phyloP scores from a whole-genome alignment of 2,113 vertebrate species.

The Caretta caretta region DNA sequence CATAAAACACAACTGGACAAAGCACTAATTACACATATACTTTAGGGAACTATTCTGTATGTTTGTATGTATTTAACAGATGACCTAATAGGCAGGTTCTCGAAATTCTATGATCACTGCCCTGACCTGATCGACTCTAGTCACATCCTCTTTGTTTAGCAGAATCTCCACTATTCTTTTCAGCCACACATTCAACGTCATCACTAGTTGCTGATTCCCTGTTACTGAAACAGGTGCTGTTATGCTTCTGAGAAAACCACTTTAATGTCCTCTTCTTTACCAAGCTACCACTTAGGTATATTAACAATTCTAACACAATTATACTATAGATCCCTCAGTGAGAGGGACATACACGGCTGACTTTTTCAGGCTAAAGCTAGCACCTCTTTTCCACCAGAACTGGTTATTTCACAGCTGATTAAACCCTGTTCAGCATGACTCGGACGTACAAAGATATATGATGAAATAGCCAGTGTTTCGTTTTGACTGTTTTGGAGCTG shows the following conservation, averaged over 20 bases:
- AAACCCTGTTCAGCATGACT: rapidly evolving
- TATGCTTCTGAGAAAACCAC: background rate
- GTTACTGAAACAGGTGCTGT: background rate
- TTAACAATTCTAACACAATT: background rate
- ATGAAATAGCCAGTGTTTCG: background rate
- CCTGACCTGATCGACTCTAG: background rate
- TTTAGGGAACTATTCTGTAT: background rate
- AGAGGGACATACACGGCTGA: background rate
- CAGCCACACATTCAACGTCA: background rate
- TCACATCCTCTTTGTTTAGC: background rate
- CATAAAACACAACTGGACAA: background rate
- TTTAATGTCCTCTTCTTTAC: background rate
- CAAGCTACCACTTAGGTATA: background rate
- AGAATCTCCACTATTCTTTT: background rate
- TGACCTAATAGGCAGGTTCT: background rate
- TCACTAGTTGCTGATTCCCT: background rate
- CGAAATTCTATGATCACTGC: background rate
- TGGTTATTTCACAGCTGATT: background rate
- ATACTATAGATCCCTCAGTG: background rate
- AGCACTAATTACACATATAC: background rate
- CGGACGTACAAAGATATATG: background rate
- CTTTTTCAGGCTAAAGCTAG: background rate
- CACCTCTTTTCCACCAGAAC: background rate
- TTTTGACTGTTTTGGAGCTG: background rate
- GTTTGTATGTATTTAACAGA: background rate